Base-by-base conservation (phyloP, 2,888 invertebrate genomes). In the Drosophila peninsularis region DNA sequence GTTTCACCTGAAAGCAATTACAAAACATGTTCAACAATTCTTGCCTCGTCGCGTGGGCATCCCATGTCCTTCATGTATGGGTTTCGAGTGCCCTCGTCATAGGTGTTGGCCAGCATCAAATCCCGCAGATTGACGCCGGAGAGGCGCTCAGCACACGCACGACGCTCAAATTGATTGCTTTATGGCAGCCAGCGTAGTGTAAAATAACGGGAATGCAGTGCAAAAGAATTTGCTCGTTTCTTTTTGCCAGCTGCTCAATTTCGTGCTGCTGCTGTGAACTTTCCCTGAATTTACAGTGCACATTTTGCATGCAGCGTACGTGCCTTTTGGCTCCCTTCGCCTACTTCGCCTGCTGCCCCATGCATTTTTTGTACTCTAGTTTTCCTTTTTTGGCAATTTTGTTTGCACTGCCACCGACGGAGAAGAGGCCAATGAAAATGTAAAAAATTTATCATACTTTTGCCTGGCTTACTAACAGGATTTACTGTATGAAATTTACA, bases 1-100 rank as follows among this genome's bases (percentile, higher is more conserved):
- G 72, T 81, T 81, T 60, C 81, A 67, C 45, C 83, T 72, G 64
- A 81, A 87, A 82, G 78, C 83, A 83, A 87, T 87, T 83, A 80
- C 67, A 60, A 67, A 67, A 30, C 66, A 61, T 61, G 64, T 60
- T 73, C 66, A 66, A 67, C 66, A 71, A 58, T 66, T 44, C 57
- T 70, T 66, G 39, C 27, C 41, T 17, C 44, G 11, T 21, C 39
- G 32, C 56, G 30, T 49, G 57, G 49, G 42, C 63, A 24, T 60
- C 27, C 54, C 37, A 30, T 49, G 36, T 24, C 62, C 45, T 62
- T 32, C 49, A 41, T 50, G 39, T 42, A 58, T 47, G 45, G 10
- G 6, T 14, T 60, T 30, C 19, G 32, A 64, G 65, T 65, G 77
- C 45, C 63, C 79, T 62, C 74, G 71, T 71, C 81, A 83, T 71